These are phyloP conservation scores for Budorcas taxicolor DNA, from an alignment of 2,113 vertebrate species.

Conservation along the genomic window DNA sequence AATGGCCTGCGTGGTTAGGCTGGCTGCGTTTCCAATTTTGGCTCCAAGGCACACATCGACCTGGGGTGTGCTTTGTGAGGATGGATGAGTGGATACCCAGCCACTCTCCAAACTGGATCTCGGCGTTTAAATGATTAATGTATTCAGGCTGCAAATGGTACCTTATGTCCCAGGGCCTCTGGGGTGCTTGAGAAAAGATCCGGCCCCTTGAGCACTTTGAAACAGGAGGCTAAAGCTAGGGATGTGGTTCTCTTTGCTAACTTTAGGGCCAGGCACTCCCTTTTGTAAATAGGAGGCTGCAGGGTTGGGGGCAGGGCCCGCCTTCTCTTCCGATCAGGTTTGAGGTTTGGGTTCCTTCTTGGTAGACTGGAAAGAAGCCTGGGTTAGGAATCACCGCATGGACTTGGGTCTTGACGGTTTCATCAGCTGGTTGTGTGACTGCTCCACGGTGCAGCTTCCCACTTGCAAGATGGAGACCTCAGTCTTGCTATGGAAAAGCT, in stretches of 20 bases:
- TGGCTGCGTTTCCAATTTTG: background rate
- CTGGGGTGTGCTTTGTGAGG: background rate
- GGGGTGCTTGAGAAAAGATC: background rate
- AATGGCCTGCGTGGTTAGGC: background rate
- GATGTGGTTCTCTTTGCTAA: background rate
- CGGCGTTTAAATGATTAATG: conserved; percentile 48
- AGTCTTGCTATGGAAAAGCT: background rate
- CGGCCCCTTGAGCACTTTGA: background rate
- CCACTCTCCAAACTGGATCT: conserved; percentile 19
- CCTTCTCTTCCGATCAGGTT: background rate
- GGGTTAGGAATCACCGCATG: background rate
- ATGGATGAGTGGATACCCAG: background rate
- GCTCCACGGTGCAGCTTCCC: background rate
- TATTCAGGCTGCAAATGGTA: conserved; percentile 28
- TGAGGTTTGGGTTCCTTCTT: background rate
- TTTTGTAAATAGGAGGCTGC: background rate
- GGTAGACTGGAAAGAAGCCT: background rate
- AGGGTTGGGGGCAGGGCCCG: background rate
- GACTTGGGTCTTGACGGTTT: background rate
- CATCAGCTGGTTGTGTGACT: background rate
- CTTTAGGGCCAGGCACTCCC: background rate
- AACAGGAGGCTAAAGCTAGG: background rate
- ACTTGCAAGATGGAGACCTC: background rate
- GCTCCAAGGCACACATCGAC: background rate
- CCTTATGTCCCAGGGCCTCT: background rate